Evolutionary conservation across 2,888 invertebrate genomes (phyloP), one percentile per base, ranked within the genome.

Genomic region (Coelinius sp.): DNA sequence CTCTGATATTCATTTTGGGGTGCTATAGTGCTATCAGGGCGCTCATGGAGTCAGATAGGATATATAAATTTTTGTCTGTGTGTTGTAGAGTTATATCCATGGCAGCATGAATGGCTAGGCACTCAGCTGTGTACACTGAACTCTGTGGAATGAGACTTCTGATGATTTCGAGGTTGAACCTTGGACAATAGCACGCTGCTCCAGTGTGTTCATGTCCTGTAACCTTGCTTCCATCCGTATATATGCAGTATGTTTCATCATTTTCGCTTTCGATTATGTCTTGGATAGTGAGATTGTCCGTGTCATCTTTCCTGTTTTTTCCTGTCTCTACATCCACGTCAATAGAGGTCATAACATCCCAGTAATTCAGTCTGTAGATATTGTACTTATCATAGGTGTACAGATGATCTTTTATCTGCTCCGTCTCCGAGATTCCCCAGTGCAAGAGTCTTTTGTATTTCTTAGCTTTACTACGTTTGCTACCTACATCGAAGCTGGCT

Each of bases 141-240:
- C 53, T 64, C 10, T 52, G 38, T 4, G 12, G 41, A 12, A 44
- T 24, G 5, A 65, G 22, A 1, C 49, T 14, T 17, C 27, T 27
- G 22, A 6, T 46, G 1, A 27, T 10, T 2, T 63, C 12, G 2
- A 63, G 22, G 12, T 70, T n/a, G 1, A 65, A 12, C 25, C 64
- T 27, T 1, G 64, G 64, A 17, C 49, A 70, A 22, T 6, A 24
- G 2, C 64, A 10, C 17, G 53, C 20, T 1, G 25, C 35, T 0
- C 70, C 70, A 2, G 25, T 53, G 41, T 24, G 22, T 0, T 46
- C 31, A 12, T 49, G 14, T 1, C 22, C 22, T 2, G 35, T 1
- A 2, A 52, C 14, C 38, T 70, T 65, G 27, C 70, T 70, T 2
- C 53, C 70, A 17, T 70, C 56, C 10, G 70, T 70, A 25, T 17